These are phyloP conservation scores for Chionomys nivalis DNA, from an alignment of 2,113 vertebrate species.

Conservation along the genomic window DNA sequence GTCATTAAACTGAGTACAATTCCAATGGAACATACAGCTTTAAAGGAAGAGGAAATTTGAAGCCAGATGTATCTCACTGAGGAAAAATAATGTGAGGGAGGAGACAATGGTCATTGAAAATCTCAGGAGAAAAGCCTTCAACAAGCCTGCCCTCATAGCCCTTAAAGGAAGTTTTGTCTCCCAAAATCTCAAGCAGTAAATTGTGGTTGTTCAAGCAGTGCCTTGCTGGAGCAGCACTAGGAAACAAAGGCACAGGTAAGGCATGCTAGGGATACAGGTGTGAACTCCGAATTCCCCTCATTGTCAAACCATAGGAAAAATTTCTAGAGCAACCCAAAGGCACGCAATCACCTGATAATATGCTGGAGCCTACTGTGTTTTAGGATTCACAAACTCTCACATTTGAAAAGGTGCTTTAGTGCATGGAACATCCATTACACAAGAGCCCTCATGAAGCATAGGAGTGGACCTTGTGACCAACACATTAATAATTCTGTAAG, in stretches of 20 bases:
- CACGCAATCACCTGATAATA: neutral
- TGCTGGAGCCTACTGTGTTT: neutral
- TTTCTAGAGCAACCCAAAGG: neutral
- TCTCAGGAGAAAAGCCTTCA: neutral
- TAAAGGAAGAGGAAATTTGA: neutral
- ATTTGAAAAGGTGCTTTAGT: neutral
- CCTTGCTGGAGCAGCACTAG: neutral
- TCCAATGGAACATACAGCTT: neutral
- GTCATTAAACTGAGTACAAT: neutral
- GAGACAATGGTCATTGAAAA: neutral
- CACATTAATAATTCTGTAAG: neutral
- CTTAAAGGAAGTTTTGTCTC: neutral
- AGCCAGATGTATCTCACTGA: neutral
- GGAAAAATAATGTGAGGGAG: neutral
- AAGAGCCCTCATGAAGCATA: neutral
- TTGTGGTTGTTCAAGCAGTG: neutral
- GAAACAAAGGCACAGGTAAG: neutral
- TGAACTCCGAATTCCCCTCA: neutral
- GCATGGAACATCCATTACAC: neutral
- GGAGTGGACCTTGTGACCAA: neutral
- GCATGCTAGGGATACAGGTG: neutral
- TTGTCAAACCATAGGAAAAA: neutral
- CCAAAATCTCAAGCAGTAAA: neutral
- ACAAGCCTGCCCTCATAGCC: neutral
- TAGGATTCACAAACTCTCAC: constrained; percentile 13